Percentiles rank a stretch among this genome's conserved stretches.
Conservation (phyloP, 2,113 vertebrate species). For the Rhodinocichla rosea region DNA sequence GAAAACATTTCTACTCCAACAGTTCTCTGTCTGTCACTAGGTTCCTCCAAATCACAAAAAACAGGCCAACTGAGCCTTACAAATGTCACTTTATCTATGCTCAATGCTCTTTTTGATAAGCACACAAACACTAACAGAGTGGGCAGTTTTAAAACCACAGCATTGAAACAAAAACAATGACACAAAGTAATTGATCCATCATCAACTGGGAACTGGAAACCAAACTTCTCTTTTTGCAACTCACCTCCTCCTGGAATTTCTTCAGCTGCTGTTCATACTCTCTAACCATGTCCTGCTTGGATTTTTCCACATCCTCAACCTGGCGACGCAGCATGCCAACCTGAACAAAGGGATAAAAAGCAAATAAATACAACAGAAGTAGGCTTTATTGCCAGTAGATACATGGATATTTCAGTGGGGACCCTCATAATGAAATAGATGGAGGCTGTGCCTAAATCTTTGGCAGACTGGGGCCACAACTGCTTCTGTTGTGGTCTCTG, state of each 20-base stretch:
- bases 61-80: not conserved
- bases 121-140: not conserved
- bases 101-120: not conserved
- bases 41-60: not conserved
- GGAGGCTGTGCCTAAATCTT: not conserved
- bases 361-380: not conserved
- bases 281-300: constrained; percentile 75
- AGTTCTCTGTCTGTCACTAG: not conserved
- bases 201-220: not conserved
- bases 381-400: not conserved
- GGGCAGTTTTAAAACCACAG: not conserved
- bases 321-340: constrained; percentile 76
- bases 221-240: not conserved
- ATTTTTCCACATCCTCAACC: constrained; percentile 74
- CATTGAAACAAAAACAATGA: not conserved
- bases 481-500: not conserved
- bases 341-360: constrained; percentile 63
- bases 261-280: constrained; percentile 88
- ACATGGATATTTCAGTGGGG: not conserved
- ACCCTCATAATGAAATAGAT: not conserved
- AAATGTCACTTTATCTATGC: not conserved
- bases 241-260: constrained; percentile 86
- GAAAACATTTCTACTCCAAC: not conserved
- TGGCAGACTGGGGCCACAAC: not conserved
- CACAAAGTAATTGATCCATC: not conserved